These are phyloP conservation scores for Heliconius sara DNA, from an alignment of 2,888 invertebrate genomes.

Conservation along the genomic window DNA sequence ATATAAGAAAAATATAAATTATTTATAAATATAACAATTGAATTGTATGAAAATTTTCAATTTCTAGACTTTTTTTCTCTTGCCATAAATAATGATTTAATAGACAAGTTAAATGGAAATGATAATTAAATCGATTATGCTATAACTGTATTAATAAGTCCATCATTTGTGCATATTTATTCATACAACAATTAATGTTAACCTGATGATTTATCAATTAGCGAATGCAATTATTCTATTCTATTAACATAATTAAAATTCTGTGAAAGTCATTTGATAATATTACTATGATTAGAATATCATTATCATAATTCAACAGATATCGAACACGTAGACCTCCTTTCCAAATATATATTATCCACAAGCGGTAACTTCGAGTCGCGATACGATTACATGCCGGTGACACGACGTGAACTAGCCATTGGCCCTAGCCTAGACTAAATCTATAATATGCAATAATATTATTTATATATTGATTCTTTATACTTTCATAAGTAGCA, in stretches of 20 bases:
- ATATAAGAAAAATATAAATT: no score
- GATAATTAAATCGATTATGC: neutral
- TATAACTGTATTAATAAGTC: neutral
- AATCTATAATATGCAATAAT: slow-evolving; percentile 7
- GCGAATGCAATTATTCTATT: neutral
- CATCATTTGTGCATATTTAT: neutral
- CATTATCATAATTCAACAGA: neutral
- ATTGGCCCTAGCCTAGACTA: no score
- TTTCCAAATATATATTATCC: slow-evolving; percentile 11
- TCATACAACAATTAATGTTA: neutral
- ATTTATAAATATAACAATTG: no score
- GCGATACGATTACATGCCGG: neutral
- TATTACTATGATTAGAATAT: slow-evolving; percentile 7
- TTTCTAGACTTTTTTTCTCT: neutral
- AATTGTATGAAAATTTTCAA: no score
- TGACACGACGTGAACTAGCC: neutral
- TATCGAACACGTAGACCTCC: neutral
- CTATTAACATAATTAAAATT: slow-evolving; percentile 25
- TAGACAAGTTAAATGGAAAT: neutral
- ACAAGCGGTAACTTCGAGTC: neutral
- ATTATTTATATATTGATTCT: neutral
- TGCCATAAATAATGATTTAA: neutral
- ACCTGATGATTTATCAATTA: slow-evolving; percentile 16
- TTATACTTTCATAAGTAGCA: neutral
- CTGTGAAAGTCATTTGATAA: slow-evolving; percentile 13